Evolutionary conservation across 1,140 invertebrate genomes (phyloP), one percentile per base, ranked within the genome.

Genomic region (Drosophila bocqueti): DNA sequence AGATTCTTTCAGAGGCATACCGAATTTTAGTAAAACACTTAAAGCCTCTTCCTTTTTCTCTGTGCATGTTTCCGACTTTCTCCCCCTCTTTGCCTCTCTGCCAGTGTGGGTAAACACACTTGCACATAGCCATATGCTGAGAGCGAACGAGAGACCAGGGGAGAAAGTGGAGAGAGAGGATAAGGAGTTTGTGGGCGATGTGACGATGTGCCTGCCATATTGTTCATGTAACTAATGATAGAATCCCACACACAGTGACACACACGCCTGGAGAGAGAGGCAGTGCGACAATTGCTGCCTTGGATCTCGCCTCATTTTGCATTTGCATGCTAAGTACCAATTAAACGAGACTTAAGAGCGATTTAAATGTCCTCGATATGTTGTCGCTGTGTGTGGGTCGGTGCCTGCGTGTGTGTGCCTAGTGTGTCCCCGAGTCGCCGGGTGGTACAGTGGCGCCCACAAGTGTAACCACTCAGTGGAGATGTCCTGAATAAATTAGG

Each of bases 271-370:
- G n/a, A 4, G 46, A 47, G 46, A 26, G 45, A 49, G 59, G 50
- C 26, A 73, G 64, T 58, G 59, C 59, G 80, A 83, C 80, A 83
- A 74, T 82, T 82, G 68, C 74, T 68, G 76, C 58, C 64, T 66
- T 62, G 80, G 80, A 74, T 83, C 60, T 83, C 63, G 81, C 71
- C 77, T 83, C 76, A 84, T 84, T 84, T 78, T 78, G 67, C 79
- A 86, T 85, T 79, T 86, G 83, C 83, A 85, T 86, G 83, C 77
- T 85, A 85, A 85, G 83, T 82, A 86, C 74, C 83, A 81, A 86
- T 81, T 85, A 81, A 86, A 81, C 52, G 75, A 65, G 78, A 76
- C 75, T 85, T 85, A 79, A 85, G 69, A 75, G 74, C 79, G 83
- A 81, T 85, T 85, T 81, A 75, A 85, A 76, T 75, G 68, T 66